Percentiles rank a stretch among this genome's conserved stretches.
Evolutionary conservation across 2,797 vertebrate species (phyloP).

Genomic region (Catharus ustulatus): DNA sequence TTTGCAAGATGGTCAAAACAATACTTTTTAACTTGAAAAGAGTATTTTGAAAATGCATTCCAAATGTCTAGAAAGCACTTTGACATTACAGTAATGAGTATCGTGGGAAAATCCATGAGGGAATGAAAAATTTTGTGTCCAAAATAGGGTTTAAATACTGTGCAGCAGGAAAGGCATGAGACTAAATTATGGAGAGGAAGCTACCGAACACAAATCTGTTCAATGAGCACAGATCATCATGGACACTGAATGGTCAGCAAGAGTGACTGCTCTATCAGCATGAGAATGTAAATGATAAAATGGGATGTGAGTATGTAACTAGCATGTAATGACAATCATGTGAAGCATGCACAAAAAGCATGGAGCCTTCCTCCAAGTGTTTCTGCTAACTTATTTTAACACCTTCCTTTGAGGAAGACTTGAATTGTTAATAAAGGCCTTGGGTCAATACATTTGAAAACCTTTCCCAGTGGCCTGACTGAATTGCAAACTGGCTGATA

Average conservation of each 20-base stretch:
- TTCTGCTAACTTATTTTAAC: neutral
- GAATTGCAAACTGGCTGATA: neutral
- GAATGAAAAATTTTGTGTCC: neutral
- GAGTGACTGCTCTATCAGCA: neutral
- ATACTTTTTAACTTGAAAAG: neutral
- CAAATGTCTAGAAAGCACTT: neutral
- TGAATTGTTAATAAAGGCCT: neutral
- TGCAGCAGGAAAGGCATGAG: neutral
- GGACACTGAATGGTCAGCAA: neutral
- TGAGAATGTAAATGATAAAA: neutral
- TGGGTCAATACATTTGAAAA: neutral
- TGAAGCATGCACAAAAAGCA: neutral
- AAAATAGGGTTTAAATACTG: neutral
- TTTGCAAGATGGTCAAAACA: neutral
- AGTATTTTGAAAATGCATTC: neutral
- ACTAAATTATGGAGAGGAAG: neutral
- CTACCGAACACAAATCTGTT: neutral
- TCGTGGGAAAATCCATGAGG: neutral
- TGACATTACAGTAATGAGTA: neutral
- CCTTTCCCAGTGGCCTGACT: neutral
- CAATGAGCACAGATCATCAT: neutral
- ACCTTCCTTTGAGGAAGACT: neutral
- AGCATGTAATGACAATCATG: neutral
- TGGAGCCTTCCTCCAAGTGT: neutral
- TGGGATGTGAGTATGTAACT: neutral